A percentile compares a stretch with the other conserved stretches of the same genome.
Conservation (phyloP, 2,113 vertebrate species). For the Gallinago paraguaiae region DNA sequence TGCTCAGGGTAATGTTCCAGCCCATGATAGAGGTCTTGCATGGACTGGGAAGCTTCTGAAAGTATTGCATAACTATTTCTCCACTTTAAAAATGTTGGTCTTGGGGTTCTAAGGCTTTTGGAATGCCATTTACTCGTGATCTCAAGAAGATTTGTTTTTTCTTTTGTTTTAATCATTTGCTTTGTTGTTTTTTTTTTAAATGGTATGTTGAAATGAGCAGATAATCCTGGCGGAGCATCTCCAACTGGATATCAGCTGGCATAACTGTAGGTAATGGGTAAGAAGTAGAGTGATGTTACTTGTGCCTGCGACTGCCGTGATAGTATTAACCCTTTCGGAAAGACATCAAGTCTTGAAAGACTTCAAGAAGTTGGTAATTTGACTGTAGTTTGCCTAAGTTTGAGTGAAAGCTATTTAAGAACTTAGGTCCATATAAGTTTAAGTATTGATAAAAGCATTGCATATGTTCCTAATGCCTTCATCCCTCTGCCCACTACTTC, state of each 20-base stretch:
- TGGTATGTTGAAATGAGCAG: neutral
- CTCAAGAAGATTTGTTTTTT: neutral
- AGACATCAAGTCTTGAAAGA: neutral
- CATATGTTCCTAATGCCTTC: neutral
- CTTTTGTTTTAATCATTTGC: neutral
- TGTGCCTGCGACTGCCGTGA: neutral
- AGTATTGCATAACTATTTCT: neutral
- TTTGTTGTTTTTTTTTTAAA: neutral
- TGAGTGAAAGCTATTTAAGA: neutral
- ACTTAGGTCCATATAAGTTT: neutral
- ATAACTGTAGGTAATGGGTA: neutral
- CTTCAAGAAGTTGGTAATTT: neutral
- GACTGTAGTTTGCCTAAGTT: neutral
- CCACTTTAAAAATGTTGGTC: neutral
- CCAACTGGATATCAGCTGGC: neutral
- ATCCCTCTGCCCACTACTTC: neutral
- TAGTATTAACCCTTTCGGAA: neutral
- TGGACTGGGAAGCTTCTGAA: neutral
- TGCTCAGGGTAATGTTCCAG: neutral
- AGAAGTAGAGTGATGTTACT: neutral
- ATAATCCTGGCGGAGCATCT: neutral
- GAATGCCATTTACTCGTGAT: neutral
- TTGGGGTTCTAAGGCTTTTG: neutral
- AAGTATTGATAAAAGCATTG: neutral
- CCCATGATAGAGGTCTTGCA: rapidly evolving